Conservation (phyloP, 2,113 vertebrate genomes). For the Larimichthys polyactis region DNA sequence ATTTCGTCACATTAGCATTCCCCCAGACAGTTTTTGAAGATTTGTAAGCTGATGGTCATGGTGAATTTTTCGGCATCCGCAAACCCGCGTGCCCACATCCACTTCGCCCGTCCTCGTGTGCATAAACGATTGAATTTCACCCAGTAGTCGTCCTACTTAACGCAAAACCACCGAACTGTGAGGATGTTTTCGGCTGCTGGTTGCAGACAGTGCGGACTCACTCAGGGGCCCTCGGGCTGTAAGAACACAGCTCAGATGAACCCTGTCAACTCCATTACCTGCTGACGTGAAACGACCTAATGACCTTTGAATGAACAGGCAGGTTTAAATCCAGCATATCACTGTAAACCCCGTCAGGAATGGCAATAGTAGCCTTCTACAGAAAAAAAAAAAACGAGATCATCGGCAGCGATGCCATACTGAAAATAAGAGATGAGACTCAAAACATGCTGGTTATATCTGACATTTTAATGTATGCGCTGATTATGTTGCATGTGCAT, state of each 20-base stretch:
- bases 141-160: slow-evolving; percentile 63
- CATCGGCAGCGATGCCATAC: slow-evolving; percentile 7
- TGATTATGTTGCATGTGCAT: slow-evolving; percentile 47
- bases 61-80: slow-evolving; percentile 31
- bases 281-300: slow-evolving; percentile 73
- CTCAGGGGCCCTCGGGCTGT: slow-evolving; percentile 61
- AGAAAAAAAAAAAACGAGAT: neutral
- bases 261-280: slow-evolving; percentile 82
- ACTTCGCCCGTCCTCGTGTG: slow-evolving; percentile 36
- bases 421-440: slow-evolving; percentile 33
- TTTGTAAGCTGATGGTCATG: slow-evolving; percentile 39
- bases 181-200: slow-evolving; percentile 66
- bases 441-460: slow-evolving; percentile 17
- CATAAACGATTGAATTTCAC: slow-evolving; percentile 71
- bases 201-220: slow-evolving; percentile 53
- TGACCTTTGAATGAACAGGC: slow-evolving; percentile 78
- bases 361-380: slow-evolving; percentile 36
- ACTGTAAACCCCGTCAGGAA: slow-evolving; percentile 44
- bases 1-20: slow-evolving; percentile 47
- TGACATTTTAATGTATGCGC: neutral
- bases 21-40: slow-evolving; percentile 13
- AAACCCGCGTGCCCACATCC: slow-evolving; percentile 25
- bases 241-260: slow-evolving; percentile 71
- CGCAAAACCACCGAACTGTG: slow-evolving; percentile 50
- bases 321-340: slow-evolving; percentile 61